Percentiles rank a stretch among this genome's conserved stretches.
Evolutionary conservation across 2,888 invertebrate species (phyloP).

Genomic region (Lobophora halterata): DNA sequence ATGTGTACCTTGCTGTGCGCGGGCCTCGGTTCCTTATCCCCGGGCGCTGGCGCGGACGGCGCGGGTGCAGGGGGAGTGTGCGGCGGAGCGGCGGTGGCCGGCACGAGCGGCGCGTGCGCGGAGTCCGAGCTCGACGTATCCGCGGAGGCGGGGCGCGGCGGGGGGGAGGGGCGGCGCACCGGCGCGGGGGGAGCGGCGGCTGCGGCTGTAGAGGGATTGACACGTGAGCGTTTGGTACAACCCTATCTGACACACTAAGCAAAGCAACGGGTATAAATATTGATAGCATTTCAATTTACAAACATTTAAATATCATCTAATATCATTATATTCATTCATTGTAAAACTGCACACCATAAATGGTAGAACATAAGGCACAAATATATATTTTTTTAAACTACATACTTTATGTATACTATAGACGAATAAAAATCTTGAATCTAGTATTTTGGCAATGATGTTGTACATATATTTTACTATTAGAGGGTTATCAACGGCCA

Average conservation of each 20-base stretch:
- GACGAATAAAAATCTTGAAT: no score
- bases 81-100: conserved; percentile 34
- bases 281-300: no score
- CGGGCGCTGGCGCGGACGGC: conserved; percentile 36
- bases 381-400: no score
- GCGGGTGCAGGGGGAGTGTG: conserved; percentile 10
- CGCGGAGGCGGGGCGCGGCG: conserved; percentile 73
- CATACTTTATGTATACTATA: no score
- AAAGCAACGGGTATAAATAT: no score
- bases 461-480: no score
- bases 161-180: conserved; percentile 60
- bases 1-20: conserved; percentile 43
- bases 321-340: no score
- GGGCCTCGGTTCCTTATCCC: conserved; percentile 41
- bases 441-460: no score
- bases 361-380: no score
- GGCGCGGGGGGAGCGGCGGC: conserved; percentile 36
- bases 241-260: neutral
- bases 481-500: no score
- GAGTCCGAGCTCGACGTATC: conserved; percentile 80
- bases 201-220: conserved; percentile 1
- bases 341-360: no score
- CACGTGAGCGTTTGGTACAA: conserved; percentile 9
- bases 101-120: conserved; percentile 65
- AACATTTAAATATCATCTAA: no score